These are phyloP conservation scores for Catharus minimus DNA, from an alignment of 2,113 vertebrate genomes.

Conservation along the genomic window DNA sequence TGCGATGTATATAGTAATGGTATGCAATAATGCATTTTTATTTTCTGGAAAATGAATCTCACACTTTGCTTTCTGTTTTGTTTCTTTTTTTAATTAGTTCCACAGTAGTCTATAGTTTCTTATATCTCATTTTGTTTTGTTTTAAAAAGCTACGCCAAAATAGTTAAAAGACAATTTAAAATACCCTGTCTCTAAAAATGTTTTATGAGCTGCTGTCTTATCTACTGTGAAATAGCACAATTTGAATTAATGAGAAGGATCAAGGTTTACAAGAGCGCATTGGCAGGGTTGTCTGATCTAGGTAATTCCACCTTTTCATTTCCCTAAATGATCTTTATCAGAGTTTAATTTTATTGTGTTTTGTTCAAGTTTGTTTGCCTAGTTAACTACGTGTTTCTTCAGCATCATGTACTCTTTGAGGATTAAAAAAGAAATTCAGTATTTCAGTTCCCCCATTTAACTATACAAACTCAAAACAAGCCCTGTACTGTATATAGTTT, in stretches of 20 bases:
- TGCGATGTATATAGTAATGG: neutral
- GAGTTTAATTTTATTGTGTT: neutral
- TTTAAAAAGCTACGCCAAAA: neutral
- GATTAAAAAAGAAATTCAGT: conserved; percentile 24
- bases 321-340: neutral
- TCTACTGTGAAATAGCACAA: neutral
- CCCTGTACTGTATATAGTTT: neutral
- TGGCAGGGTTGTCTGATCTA: neutral
- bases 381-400: neutral
- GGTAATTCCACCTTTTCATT: neutral
- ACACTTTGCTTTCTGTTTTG: neutral
- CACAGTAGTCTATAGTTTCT: neutral
- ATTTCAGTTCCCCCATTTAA: conserved; percentile 27
- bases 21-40: neutral
- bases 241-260: neutral
- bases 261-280: neutral
- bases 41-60: neutral
- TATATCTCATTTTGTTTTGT: neutral
- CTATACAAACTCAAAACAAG: neutral
- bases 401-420: neutral
- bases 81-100: neutral
- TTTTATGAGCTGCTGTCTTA: neutral
- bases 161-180: neutral
- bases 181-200: neutral
- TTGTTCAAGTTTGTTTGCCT: neutral